Evolutionary conservation across 2,888 invertebrate species (phyloP).

Genomic region (Monoplex corrugatus): DNA sequence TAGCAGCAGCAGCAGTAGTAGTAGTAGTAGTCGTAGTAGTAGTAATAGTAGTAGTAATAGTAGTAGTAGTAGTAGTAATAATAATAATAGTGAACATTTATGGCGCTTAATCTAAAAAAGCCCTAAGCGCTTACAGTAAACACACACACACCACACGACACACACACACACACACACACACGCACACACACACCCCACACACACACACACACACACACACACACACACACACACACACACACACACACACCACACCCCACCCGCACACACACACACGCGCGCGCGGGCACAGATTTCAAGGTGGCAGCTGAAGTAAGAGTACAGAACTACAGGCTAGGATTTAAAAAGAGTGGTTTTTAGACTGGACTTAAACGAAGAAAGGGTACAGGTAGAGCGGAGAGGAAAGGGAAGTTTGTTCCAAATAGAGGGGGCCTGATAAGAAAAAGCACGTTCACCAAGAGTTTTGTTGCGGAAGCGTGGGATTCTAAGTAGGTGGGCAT

Average conservation of each 20-base stretch:
- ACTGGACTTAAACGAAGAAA: too few relatives aligned
- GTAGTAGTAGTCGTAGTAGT: not conserved
- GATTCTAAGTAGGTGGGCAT: too few relatives aligned
- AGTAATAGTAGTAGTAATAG: not conserved
- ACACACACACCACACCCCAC: not conserved
- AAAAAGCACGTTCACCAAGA: too few relatives aligned
- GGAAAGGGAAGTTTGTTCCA: too few relatives aligned
- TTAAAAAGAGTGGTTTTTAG: too few relatives aligned
- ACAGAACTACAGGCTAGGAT: too few relatives aligned
- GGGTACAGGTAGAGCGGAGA: too few relatives aligned
- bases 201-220: not conserved
- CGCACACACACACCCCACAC: too few relatives aligned
- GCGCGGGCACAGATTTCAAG: not conserved
- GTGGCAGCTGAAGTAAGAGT: too few relatives aligned
- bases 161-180: not conserved
- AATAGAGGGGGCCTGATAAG: too few relatives aligned
- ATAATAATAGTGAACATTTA: not conserved
- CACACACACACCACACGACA: not conserved
- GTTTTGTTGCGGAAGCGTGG: too few relatives aligned
- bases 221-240: not conserved
- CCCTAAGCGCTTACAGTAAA: not conserved
- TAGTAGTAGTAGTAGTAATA: not conserved
- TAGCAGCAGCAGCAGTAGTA: not conserved
- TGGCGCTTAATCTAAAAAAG: not conserved
- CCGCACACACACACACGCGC: too few relatives aligned